Percentiles rank a stretch among this genome's conserved stretches.
Conservation (phyloP, 2,113 vertebrate species). For the Equus przewalskii region DNA sequence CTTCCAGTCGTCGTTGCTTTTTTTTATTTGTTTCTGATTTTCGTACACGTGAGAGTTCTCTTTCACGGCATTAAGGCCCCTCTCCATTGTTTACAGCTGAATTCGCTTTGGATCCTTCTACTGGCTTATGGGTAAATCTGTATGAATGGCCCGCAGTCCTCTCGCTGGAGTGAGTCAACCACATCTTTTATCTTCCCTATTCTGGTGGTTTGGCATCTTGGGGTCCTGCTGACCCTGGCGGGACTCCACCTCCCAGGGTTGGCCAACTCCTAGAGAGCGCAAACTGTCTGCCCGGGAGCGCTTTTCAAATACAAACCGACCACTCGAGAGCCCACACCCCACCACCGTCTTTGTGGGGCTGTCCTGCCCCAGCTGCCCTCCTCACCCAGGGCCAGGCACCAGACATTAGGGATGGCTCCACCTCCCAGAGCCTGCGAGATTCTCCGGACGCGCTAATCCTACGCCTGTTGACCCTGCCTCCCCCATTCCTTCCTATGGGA, state of each 20-base stretch:
- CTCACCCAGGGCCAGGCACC: no score
- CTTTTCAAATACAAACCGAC: background rate
- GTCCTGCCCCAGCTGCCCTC: background rate
- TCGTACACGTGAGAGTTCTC: background rate
- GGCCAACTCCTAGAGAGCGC: background rate
- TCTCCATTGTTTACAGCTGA: background rate
- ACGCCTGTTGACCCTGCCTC: background rate
- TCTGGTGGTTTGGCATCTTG: background rate
- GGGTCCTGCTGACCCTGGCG: background rate
- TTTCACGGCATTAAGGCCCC: background rate
- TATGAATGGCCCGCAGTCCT: background rate
- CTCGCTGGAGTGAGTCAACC: background rate
- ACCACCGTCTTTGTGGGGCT: background rate
- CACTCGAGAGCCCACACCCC: background rate
- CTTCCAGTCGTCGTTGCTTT: background rate
- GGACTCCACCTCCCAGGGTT: no score
- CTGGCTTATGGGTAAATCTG: background rate
- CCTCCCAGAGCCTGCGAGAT: background rate
- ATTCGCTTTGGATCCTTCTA: background rate
- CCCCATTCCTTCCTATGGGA: no score
- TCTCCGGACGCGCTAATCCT: background rate
- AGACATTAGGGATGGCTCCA: background rate
- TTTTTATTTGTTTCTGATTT: background rate
- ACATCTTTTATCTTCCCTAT: constrained; percentile 2
- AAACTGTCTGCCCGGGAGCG: background rate